phyloP scores from a whole-genome alignment of 1,140 invertebrate species.

The Spodoptera litura region DNA sequence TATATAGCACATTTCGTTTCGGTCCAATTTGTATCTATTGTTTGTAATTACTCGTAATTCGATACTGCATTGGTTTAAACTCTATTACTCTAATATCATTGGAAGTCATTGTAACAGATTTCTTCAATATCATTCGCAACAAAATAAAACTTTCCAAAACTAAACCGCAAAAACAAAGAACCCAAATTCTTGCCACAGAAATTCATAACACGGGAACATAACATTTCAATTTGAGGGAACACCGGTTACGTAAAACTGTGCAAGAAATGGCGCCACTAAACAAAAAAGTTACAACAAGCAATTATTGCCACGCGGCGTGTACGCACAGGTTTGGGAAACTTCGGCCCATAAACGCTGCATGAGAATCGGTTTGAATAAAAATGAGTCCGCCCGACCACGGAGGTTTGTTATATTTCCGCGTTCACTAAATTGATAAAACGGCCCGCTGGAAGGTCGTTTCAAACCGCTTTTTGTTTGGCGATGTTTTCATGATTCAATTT shows the following conservation, averaged over 20 bases:
- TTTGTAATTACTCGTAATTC: too few relatives aligned
- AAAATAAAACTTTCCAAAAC: not conserved
- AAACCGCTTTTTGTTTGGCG: slow-evolving; percentile 11
- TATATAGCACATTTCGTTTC: too few relatives aligned
- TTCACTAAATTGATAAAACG: slow-evolving; percentile 32
- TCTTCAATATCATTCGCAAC: not conserved
- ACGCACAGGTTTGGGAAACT: slow-evolving; percentile 51
- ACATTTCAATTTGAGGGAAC: slow-evolving; percentile 43
- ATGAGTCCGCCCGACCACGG: slow-evolving; percentile 42
- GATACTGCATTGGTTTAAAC: too few relatives aligned
- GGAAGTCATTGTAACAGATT: too few relatives aligned
- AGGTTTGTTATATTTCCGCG: slow-evolving; percentile 3
- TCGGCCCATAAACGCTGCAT: slow-evolving; percentile 59
- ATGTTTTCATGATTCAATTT: slow-evolving; percentile 2
- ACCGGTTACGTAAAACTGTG: slow-evolving; percentile 23
- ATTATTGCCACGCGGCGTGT: slow-evolving; percentile 49
- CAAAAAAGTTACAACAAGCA: slow-evolving; percentile 49
- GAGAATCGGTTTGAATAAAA: slow-evolving; percentile 60
- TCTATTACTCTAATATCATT: too few relatives aligned
- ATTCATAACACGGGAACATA: slow-evolving; percentile 19
- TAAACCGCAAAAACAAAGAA: not conserved
- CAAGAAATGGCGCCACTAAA: slow-evolving; percentile 38
- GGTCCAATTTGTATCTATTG: too few relatives aligned
- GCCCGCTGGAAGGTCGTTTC: not conserved
- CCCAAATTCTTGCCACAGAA: not conserved